Conservation (phyloP, 2,113 vertebrate genomes). For the Drymodes brunneopygia region DNA sequence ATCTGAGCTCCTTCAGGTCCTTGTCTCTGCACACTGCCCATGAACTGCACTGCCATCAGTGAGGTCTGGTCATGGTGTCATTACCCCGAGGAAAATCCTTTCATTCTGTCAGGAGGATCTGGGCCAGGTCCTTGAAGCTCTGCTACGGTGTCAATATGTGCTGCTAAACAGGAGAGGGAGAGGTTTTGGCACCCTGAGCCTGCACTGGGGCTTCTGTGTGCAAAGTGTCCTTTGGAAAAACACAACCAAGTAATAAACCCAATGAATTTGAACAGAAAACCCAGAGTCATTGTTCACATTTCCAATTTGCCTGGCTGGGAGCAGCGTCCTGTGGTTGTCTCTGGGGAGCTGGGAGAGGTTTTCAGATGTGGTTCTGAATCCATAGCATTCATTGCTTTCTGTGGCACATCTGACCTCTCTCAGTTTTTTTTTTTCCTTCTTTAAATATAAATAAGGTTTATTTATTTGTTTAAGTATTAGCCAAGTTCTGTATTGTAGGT, state of each 20-base stretch:
- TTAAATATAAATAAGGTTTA: slow-evolving; percentile 32
- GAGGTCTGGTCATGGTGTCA: not conserved
- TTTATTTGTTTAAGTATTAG: slow-evolving; percentile 57
- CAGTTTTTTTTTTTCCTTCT: not conserved
- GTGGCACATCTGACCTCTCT: not conserved
- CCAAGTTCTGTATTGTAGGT: not conserved
- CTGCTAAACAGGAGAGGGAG: not conserved
- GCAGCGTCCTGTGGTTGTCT: slow-evolving; percentile 1
- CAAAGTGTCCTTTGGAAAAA: not conserved
- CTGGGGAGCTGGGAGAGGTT: slow-evolving; percentile 19
- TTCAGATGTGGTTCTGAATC: slow-evolving; percentile 48
- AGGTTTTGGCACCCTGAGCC: not conserved
- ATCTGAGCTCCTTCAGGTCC: not conserved
- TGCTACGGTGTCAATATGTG: not conserved
- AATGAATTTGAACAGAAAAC: not conserved
- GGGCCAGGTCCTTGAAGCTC: not conserved
- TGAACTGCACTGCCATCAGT: not conserved
- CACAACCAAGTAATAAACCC: not conserved
- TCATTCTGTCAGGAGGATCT: not conserved
- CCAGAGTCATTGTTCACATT: not conserved
- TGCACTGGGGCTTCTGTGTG: not conserved
- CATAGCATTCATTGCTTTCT: slow-evolving; percentile 23
- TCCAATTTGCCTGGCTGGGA: not conserved
- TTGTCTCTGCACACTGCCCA: not conserved
- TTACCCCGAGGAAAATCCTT: not conserved